A percentile compares a stretch with the other conserved stretches of the same genome.
Conservation (phyloP, 2,113 vertebrate genomes). For the Serinus canaria region DNA sequence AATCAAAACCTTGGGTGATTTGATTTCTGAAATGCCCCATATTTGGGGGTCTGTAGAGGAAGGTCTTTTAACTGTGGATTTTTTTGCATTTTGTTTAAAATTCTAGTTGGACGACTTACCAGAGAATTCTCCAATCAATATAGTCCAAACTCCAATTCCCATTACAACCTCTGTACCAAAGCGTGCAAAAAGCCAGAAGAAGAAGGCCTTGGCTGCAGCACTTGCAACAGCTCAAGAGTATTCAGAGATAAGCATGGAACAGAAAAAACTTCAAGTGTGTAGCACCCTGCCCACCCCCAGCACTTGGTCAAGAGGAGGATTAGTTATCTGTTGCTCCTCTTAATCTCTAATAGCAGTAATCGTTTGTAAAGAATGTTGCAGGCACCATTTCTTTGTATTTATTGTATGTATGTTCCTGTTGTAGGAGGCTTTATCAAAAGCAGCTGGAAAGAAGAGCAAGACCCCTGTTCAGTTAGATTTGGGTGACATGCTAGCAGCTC, state of each 20-base stretch:
- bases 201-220: constrained; percentile 95
- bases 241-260: constrained; percentile 98
- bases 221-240: constrained; percentile 97
- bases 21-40: not conserved
- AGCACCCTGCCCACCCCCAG: not conserved
- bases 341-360: not conserved
- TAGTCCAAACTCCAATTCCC: constrained; percentile 97
- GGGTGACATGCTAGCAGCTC: constrained; percentile 94
- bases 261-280: constrained; percentile 92
- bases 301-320: not conserved
- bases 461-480: constrained; percentile 94
- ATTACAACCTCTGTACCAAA: constrained; percentile 98
- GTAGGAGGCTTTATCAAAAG: constrained; percentile 94
- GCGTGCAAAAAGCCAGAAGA: constrained; percentile 97
- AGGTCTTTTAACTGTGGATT: not conserved
- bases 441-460: constrained; percentile 96
- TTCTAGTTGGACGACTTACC: constrained; percentile 90
- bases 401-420: not conserved
- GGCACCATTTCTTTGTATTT: not conserved
- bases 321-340: not conserved
- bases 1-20: not conserved
- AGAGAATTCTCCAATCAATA: constrained; percentile 96
- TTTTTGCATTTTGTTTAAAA: not conserved
- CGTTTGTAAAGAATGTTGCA: not conserved
- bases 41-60: not conserved